Evolutionary conservation across 1,140 invertebrate species (phyloP).

Genomic region (Lepidurus apus): DNA sequence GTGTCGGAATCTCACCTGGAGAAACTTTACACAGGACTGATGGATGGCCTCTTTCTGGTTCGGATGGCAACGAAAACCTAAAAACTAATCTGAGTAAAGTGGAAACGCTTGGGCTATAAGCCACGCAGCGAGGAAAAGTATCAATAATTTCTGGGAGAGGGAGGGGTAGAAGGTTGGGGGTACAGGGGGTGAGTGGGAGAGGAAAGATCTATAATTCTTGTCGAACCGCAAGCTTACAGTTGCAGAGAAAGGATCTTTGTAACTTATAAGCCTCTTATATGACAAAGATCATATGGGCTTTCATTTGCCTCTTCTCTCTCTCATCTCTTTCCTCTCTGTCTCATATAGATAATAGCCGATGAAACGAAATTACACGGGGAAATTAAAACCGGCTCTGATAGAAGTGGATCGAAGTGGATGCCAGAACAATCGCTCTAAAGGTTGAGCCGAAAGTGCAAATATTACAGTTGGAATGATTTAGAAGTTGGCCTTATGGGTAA

Average conservation of each 20-base stretch:
- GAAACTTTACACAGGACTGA: conserved; percentile 18
- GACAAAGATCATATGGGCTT: conserved; percentile 1
- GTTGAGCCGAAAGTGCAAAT: neutral
- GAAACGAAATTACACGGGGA: neutral
- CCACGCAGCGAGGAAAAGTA: neutral
- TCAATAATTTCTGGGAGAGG: neutral
- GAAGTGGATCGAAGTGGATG: neutral
- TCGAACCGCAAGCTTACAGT: conserved; percentile 13
- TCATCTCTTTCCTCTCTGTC: neutral
- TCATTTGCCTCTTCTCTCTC: neutral
- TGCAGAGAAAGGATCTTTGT: neutral
- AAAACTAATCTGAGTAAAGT: neutral
- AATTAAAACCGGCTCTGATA: neutral
- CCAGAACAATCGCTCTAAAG: neutral
- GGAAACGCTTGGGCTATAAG: neutral
- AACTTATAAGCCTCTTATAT: conserved; percentile 9
- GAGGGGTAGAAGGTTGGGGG: neutral
- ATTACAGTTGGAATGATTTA: neutral
- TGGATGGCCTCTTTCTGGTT: neutral
- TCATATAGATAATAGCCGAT: neutral
- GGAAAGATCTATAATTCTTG: conserved; percentile 12
- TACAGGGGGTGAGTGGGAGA: neutral
- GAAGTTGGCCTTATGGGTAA: neutral
- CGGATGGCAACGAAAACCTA: neutral
- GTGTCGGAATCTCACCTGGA: conserved; percentile 20